phyloP scores from a whole-genome alignment of 2,797 vertebrate genomes.

The Cephalopachus bancanus region DNA sequence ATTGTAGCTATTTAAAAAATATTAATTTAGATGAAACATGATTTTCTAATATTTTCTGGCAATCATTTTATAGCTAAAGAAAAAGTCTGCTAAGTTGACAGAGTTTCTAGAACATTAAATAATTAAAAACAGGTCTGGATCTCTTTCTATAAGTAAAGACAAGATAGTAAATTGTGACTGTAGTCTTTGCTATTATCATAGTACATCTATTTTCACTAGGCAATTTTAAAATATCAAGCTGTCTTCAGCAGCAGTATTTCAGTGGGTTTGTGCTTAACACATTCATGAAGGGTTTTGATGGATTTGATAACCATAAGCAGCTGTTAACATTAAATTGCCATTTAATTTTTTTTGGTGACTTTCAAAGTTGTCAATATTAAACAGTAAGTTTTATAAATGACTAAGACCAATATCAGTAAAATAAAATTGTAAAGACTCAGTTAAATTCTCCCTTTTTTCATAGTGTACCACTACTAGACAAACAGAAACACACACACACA shows the following conservation, averaged over 20 bases:
- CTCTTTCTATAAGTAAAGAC: constrained; percentile 38
- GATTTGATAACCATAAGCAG: constrained; percentile 84
- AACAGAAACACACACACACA: background rate
- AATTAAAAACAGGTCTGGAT: constrained; percentile 52
- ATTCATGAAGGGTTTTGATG: constrained; percentile 85
- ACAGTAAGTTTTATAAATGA: constrained; percentile 80
- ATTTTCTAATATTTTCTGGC: constrained; percentile 41
- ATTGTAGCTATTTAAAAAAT: constrained; percentile 43
- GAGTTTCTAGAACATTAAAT: constrained; percentile 60
- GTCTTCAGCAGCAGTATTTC: constrained; percentile 78
- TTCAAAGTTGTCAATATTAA: constrained; percentile 86
- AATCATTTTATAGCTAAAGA: background rate
- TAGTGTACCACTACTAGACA: constrained; percentile 17
- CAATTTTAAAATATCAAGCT: constrained; percentile 84
- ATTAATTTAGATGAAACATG: constrained; percentile 41
- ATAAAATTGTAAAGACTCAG: constrained; percentile 64
- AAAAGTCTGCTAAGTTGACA: background rate
- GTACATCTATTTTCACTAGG: constrained; percentile 71
- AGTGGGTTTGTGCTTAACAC: constrained; percentile 74
- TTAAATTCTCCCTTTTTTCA: constrained; percentile 37
- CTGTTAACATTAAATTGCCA: constrained; percentile 86
- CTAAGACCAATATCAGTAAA: constrained; percentile 75
- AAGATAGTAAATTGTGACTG: constrained; percentile 50
- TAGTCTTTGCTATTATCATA: constrained; percentile 53
- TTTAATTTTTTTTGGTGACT: constrained; percentile 86